These are phyloP conservation scores for Cryptoprocta ferox DNA, from an alignment of 2,797 vertebrate genomes.

Conservation along the genomic window DNA sequence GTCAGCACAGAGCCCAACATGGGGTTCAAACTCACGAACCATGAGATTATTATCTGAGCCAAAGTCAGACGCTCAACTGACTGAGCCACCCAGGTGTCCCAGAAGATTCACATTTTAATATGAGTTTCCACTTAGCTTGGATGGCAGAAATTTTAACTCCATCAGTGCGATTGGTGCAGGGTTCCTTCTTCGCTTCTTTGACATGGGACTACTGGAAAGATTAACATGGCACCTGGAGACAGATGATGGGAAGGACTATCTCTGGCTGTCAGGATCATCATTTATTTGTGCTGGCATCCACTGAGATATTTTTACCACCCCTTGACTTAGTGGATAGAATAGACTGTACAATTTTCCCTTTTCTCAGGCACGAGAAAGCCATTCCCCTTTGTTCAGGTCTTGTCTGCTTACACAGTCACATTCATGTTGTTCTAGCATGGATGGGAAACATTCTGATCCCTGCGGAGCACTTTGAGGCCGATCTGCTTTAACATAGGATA, in stretches of 20 bases:
- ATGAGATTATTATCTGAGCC: no score
- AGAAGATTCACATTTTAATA: neutral
- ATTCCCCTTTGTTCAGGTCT: neutral
- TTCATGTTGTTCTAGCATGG: neutral
- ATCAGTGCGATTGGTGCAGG: neutral
- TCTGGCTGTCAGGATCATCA: neutral
- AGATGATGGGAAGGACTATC: neutral
- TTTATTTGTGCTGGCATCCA: neutral
- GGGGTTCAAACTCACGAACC: no score
- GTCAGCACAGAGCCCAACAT: no score
- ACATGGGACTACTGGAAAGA: neutral
- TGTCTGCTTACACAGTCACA: neutral
- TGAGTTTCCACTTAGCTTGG: neutral
- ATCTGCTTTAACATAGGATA: neutral
- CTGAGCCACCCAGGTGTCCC: no score
- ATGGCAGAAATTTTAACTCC: neutral
- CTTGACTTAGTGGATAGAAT: neutral
- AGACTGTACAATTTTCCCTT: neutral
- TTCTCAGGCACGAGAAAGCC: neutral
- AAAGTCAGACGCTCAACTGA: no score
- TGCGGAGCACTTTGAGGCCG: neutral
- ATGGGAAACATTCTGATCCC: neutral
- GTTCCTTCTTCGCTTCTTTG: neutral
- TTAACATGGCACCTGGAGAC: neutral
- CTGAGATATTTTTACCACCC: neutral